Conservation (phyloP, 2,888 invertebrate genomes). For the Troglohyphantes excavatus region DNA sequence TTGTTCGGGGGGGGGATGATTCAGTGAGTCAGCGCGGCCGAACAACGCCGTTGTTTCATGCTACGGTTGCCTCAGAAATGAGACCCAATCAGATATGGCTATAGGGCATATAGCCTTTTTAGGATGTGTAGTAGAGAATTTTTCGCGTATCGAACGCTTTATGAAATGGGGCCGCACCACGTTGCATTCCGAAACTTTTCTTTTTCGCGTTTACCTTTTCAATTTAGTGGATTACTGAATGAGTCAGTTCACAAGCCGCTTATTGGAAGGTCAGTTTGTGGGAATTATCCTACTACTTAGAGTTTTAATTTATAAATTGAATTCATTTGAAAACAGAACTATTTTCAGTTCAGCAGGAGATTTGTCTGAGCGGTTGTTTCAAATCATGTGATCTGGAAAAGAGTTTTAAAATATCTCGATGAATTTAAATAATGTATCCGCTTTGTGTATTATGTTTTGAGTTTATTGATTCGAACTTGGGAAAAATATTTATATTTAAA, state of each 20-base stretch:
- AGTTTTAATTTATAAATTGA: no score
- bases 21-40: conserved; percentile 77
- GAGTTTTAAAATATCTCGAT: no score
- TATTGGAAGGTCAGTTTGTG: background rate
- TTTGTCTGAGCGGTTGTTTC: no score
- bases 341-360: no score
- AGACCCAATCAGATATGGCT: conserved; percentile 77
- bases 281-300: background rate
- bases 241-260: conserved; percentile 27
- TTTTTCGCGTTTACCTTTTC: conserved; percentile 27
- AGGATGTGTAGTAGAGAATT: conserved; percentile 73
- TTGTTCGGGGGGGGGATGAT: conserved; percentile 46
- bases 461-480: no score
- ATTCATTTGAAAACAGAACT: no score
- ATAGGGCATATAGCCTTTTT: conserved; percentile 78
- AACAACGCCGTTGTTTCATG: conserved; percentile 78
- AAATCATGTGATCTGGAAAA: no score
- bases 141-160: conserved; percentile 69
- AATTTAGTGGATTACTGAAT: conserved; percentile 7
- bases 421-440: no score
- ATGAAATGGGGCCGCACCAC: conserved; percentile 52
- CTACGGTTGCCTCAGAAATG: conserved; percentile 76
- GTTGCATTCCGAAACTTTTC: conserved; percentile 16
- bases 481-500: no score
- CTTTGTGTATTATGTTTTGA: no score